Evolutionary conservation across 2,888 invertebrate genomes (phyloP), one percentile per base, ranked within the genome.

Genomic region (Herminia tarsipennalis): DNA sequence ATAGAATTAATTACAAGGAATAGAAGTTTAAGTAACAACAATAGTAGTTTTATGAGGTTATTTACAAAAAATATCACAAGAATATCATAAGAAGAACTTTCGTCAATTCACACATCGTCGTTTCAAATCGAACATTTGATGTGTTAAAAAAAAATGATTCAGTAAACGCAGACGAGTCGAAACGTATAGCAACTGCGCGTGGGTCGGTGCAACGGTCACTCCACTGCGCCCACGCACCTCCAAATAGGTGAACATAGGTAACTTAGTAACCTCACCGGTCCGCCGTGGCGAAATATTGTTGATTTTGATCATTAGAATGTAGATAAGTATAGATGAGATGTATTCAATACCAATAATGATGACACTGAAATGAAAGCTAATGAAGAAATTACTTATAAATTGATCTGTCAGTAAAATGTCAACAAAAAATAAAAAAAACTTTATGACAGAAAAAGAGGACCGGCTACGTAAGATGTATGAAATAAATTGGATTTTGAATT

Each of bases 191-290:
- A 32, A 22, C 55, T 12, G 53, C 25, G 71, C 70, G 77, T 77
- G 75, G 74, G 77, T 59, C 51, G 63, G 18, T 51, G 60, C 65
- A 66, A 50, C 60, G 57, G 66, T 55, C 70, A 64, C 61, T 76
- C 78, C 79, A 78, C 79, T 53, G 62, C 66, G 49, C 69, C 69
- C 43, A 70, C 69, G 48, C 62, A 41, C 24, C 30, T 18, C 43
- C 45, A 41, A 42, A 55, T 55, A 64, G 55, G 52, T 40, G 46
- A 35, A 35, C 35, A 35, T 30, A 36, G 30, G 34, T 28, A 30
- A 29, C 28, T 30, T 30, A 13, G 22, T 36, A 30, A 36, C 27
- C 21, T 21, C 13, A 41, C 17, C 13, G 10, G 5, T 18, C 17
- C 24, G 8, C 5, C 16, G 20, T 47, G 46, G 36, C 41, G 40